These are phyloP conservation scores for Enteromius radiatus DNA, from an alignment of 2,797 vertebrate species.

Conservation along the genomic window DNA sequence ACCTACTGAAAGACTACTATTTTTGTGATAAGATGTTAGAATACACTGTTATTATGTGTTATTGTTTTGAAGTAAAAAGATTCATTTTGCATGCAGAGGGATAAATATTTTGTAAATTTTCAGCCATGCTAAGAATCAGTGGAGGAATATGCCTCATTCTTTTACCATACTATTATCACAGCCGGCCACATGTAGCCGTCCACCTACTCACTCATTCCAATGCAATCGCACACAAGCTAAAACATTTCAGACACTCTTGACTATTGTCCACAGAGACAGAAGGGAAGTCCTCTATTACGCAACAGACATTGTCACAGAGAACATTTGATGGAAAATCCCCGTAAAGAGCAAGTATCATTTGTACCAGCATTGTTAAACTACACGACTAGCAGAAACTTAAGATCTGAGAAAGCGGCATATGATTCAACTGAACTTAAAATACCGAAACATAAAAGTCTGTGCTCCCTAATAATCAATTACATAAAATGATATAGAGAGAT, in stretches of 20 bases:
- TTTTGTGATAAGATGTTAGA: neutral
- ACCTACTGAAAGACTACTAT: neutral
- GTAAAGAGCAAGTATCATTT: constrained; percentile 38
- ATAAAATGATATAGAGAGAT: neutral
- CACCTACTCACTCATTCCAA: constrained; percentile 58
- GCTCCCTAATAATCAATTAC: neutral
- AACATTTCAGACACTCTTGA: constrained; percentile 50
- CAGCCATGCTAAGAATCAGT: neutral
- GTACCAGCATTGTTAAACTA: neutral
- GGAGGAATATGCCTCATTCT: constrained; percentile 35
- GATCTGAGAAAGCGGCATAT: neutral
- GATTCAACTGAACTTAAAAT: neutral
- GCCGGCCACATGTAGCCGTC: constrained; percentile 54
- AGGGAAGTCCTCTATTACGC: constrained; percentile 58
- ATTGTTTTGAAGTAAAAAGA: neutral
- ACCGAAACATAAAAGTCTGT: neutral
- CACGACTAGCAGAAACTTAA: neutral
- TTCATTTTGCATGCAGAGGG: neutral
- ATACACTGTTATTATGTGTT: neutral
- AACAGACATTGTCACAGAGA: constrained; percentile 51
- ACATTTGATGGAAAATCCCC: constrained; percentile 40
- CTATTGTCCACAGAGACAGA: constrained; percentile 58
- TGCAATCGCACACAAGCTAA: constrained; percentile 54
- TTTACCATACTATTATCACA: constrained; percentile 57
- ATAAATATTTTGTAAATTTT: neutral